Evolutionary conservation across 2,888 invertebrate genomes (phyloP).

Genomic region (Drosophila antonietae): DNA sequence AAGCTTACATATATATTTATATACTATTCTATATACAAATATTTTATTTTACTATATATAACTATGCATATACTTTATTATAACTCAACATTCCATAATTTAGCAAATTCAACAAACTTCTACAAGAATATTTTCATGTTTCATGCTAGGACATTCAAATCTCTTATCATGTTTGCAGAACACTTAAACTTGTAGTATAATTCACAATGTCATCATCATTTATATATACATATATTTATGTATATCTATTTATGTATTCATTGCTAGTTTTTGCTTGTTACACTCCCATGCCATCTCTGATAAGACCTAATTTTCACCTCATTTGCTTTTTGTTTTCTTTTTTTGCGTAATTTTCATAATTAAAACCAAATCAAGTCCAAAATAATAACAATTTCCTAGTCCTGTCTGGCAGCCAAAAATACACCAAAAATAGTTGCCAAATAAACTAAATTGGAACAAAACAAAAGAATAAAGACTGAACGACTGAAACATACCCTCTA

Average conservation of each 20-base stretch:
- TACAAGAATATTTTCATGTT: not conserved
- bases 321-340: conserved; percentile 13
- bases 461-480: rapidly evolving
- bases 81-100: not conserved
- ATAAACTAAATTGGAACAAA: not conserved
- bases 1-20: too few relatives aligned
- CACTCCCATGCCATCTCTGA: conserved; percentile 10
- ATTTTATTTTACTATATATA: too few relatives aligned
- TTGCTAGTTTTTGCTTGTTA: conserved; percentile 16
- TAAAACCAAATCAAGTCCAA: conserved; percentile 76
- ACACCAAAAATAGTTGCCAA: conserved; percentile 30
- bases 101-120: not conserved
- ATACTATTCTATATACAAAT: too few relatives aligned
- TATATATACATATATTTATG: not conserved
- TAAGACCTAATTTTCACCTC: conserved; percentile 52
- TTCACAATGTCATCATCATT: conserved; percentile 35
- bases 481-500: conserved; percentile 18
- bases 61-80: too few relatives aligned
- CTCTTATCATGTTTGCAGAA: not conserved
- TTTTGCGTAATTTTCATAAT: conserved; percentile 51
- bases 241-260: not conserved
- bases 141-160: not conserved
- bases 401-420: conserved; percentile 37
- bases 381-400: conserved; percentile 40
- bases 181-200: conserved; percentile 1